A percentile compares a stretch with the other conserved stretches of the same genome.
These are phyloP conservation scores for Dreissena polymorpha DNA, from an alignment of 1,140 invertebrate species.

Conservation along the genomic window DNA sequence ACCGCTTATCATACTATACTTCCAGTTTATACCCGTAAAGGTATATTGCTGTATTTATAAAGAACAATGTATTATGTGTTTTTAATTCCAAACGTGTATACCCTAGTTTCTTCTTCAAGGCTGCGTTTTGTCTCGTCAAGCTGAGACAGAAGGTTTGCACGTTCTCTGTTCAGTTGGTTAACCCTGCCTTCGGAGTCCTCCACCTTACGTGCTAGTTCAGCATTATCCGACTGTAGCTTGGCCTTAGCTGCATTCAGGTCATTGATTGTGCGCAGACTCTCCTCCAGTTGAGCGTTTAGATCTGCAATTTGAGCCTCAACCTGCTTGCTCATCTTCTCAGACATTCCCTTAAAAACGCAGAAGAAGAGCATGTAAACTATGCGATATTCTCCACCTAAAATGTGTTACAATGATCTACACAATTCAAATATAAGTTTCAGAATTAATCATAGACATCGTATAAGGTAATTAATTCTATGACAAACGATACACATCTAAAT, in stretches of 20 bases:
- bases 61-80: too few relatives aligned
- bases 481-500: too few relatives aligned
- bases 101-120: conserved; percentile 90
- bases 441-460: too few relatives aligned
- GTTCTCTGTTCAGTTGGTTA: conserved; percentile 97
- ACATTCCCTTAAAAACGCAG: conserved; percentile 87
- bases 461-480: too few relatives aligned
- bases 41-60: neutral
- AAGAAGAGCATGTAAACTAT: neutral
- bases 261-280: conserved; percentile 67
- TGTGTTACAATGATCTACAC: too few relatives aligned
- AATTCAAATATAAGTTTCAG: too few relatives aligned
- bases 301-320: conserved; percentile 97
- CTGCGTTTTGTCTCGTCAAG: conserved; percentile 98
- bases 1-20: too few relatives aligned
- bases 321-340: conserved; percentile 98
- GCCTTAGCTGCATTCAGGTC: conserved; percentile 73
- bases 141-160: conserved; percentile 94
- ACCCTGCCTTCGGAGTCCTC: conserved; percentile 99
- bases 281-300: conserved; percentile 95
- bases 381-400: too few relatives aligned
- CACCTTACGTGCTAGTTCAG: conserved; percentile 91
- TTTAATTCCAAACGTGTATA: neutral
- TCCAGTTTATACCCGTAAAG: neutral
- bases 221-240: conserved; percentile 90